Evolutionary conservation across 2,888 invertebrate species (phyloP), one percentile per base, ranked within the genome.

Genomic region (Brachycybe producta): DNA sequence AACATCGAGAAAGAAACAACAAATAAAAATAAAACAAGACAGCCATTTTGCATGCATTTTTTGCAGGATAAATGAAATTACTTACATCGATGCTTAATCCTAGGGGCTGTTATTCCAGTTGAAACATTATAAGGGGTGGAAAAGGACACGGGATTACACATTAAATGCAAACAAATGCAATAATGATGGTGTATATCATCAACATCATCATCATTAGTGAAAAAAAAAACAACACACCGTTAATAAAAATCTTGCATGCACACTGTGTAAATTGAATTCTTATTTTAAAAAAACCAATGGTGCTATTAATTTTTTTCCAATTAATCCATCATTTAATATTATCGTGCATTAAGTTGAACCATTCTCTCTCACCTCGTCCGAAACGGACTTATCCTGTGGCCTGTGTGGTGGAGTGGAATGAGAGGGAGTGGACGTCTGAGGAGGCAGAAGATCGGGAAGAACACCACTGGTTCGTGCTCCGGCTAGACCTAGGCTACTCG

Each of bases 361-460:
- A 15, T 41, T 15, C n/a, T 40, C 30, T 51, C 78, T 73, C 73
- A 92, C 92, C 87, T 94, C 94, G 71, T 94, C 94, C 66, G 87
- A 90, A 62, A 85, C 84, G 58, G 87, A 82, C 68, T 91, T 91
- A 73, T 94, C 92, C 66, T 82, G 84, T 3, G 65, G 63, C 48
- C 91, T 75, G 61, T 84, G 82, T 58, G 81, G 80, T 53, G 88
- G 86, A 30, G 87, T 86, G 58, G 53, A 41, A 26, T 56, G 55
- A 19, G 56, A 55, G 44, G 60, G 64, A 57, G 57, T 65, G 5
- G 60, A 64, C 7, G 64, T 64, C 56, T 67, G 67, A 5, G 67
- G 88, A 65, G 91, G 92, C 58, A 95, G 78, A 60, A 95, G 77
- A 73, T 95, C 95, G 49, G 95, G 95, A 59, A 95, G 75, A 51